Conservation (phyloP, 2,888 invertebrate genomes). For the Diogma glabrata region DNA sequence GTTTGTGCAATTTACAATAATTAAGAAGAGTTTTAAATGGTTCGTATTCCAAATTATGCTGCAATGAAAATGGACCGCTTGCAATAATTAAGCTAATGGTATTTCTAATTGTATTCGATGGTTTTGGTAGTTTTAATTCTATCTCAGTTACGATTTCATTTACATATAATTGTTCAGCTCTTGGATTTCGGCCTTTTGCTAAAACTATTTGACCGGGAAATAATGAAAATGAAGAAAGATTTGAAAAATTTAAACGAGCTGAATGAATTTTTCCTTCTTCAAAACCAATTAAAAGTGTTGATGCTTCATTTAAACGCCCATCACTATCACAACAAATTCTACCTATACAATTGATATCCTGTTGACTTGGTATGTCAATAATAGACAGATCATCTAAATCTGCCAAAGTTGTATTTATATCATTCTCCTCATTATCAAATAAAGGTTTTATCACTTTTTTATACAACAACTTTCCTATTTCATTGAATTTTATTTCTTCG, state of each 20-base stretch:
- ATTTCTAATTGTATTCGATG: constrained; percentile 39
- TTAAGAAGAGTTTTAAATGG: constrained; percentile 66
- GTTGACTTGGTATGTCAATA: constrained; percentile 28
- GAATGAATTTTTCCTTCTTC: constrained; percentile 41
- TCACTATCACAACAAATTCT: constrained; percentile 64
- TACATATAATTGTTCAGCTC: constrained; percentile 54
- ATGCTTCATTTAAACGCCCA: constrained; percentile 56
- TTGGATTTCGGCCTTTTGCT: constrained; percentile 58
- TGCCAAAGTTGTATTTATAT: neutral
- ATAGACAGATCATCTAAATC: constrained; percentile 28
- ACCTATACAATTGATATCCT: constrained; percentile 44
- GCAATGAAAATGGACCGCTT: constrained; percentile 72
- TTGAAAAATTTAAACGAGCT: constrained; percentile 39
- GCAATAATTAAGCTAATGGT: constrained; percentile 59
- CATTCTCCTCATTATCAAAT: too few species aligned
- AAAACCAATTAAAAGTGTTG: constrained; percentile 57
- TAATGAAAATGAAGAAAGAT: constrained; percentile 33
- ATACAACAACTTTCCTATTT: constrained; percentile 25
- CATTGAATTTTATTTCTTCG: constrained; percentile 20
- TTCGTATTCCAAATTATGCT: constrained; percentile 65
- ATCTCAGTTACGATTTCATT: constrained; percentile 52
- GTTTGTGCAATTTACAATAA: constrained; percentile 53
- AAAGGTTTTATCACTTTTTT: too few species aligned
- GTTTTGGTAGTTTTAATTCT: constrained; percentile 32
- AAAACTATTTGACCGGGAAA: constrained; percentile 45